Evolutionary conservation across 2,888 invertebrate genomes (phyloP).

Genomic region (Atrina japonica): DNA sequence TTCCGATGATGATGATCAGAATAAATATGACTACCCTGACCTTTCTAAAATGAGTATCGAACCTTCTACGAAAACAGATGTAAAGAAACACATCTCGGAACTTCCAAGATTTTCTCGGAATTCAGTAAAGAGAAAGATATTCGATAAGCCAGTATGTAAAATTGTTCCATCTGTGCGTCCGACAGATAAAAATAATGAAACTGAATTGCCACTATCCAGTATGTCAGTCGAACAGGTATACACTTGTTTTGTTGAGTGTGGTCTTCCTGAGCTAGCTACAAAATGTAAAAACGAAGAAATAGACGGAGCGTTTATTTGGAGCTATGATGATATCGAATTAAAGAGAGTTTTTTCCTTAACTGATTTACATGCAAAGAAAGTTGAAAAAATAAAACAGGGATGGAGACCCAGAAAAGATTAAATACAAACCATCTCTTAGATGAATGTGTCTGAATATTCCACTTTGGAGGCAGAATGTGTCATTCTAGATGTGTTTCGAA

Average conservation of each 20-base stretch:
- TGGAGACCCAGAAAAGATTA: conserved; percentile 10
- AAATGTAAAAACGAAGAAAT: conserved; percentile 46
- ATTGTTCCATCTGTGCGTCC: background rate
- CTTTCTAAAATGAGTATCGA: conserved; percentile 8
- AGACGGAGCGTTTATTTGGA: conserved; percentile 48
- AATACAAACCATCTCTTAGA: background rate
- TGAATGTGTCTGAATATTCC: no score
- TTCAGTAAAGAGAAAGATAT: background rate
- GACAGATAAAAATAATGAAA: background rate
- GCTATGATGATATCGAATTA: conserved; percentile 37
- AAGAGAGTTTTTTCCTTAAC: conserved; percentile 42
- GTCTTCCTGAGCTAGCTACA: conserved; percentile 30
- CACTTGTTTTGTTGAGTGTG: background rate
- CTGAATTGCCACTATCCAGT: background rate
- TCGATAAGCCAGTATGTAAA: conserved; percentile 3
- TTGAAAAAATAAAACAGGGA: conserved; percentile 13
- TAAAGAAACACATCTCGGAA: background rate
- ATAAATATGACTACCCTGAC: conserved; percentile 22
- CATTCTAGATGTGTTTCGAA: no score
- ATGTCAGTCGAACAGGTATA: conserved; percentile 2
- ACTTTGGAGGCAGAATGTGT: no score
- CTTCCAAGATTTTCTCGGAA: no score
- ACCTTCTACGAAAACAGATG: background rate
- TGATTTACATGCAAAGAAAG: conserved; percentile 2
- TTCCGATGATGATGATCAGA: conserved; percentile 4